Conservation (phyloP, 2,797 vertebrate genomes). For the Macroramphosus scolopax region DNA sequence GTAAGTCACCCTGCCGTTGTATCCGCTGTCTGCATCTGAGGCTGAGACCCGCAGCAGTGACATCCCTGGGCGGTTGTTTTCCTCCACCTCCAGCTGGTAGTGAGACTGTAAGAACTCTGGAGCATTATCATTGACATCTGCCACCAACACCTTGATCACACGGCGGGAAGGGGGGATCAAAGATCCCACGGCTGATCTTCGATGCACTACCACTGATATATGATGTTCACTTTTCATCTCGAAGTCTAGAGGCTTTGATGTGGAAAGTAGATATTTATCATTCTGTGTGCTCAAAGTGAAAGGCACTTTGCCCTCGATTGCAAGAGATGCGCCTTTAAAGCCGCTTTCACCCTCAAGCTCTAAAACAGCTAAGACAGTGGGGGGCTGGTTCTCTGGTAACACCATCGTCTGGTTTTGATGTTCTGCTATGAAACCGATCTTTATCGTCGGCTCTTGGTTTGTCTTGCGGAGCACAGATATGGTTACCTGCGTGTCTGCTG, state of each 20-base stretch:
- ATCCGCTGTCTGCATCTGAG: slow-evolving; percentile 72
- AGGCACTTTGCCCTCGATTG: slow-evolving; percentile 71
- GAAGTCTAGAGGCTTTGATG: slow-evolving; percentile 78
- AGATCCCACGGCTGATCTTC: slow-evolving; percentile 38
- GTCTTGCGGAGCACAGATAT: slow-evolving; percentile 71
- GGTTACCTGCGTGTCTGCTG: slow-evolving; percentile 74
- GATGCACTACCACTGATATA: slow-evolving; percentile 65
- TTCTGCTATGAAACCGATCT: slow-evolving; percentile 78
- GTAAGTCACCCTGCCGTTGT: slow-evolving; percentile 74
- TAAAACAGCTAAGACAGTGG: slow-evolving; percentile 77
- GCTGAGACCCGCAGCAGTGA: slow-evolving; percentile 69
- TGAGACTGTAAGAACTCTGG: slow-evolving; percentile 68
- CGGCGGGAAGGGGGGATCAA: slow-evolving; percentile 30
- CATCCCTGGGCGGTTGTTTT: slow-evolving; percentile 76
- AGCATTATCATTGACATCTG: slow-evolving; percentile 80
- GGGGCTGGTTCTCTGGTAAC: slow-evolving; percentile 80
- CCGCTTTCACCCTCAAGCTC: slow-evolving; percentile 70
- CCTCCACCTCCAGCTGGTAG: slow-evolving; percentile 71
- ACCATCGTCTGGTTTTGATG: slow-evolving; percentile 74
- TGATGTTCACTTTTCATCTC: slow-evolving; percentile 73
- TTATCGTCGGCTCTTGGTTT: slow-evolving; percentile 64
- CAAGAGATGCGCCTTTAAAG: slow-evolving; percentile 62
- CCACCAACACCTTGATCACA: slow-evolving; percentile 69
- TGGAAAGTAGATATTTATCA: slow-evolving; percentile 79
- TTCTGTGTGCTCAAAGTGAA: slow-evolving; percentile 76